Conservation (phyloP, 2,797 vertebrate species). For the Lagocephalus sceleratus region DNA sequence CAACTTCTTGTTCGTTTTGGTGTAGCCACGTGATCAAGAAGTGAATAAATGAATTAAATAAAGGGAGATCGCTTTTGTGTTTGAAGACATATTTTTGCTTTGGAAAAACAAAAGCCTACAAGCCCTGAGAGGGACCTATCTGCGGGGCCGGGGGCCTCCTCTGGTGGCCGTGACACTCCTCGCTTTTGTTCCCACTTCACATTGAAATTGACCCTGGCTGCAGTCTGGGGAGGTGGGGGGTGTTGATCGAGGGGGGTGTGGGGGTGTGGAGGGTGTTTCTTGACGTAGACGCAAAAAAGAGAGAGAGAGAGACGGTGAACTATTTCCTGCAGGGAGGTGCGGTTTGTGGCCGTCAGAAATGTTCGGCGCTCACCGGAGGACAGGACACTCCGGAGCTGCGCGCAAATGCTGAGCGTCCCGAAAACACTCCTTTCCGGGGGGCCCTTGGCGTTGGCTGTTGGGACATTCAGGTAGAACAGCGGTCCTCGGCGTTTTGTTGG, state of each 20-base stretch:
- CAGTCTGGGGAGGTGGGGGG: conserved; percentile 26
- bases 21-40: too few relatives aligned
- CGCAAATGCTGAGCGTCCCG: conserved; percentile 52
- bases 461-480: conserved; percentile 44
- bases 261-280: conserved; percentile 68
- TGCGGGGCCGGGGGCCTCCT: conserved; percentile 2
- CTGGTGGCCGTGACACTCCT: conserved; percentile 59
- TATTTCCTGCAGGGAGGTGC: conserved; percentile 87
- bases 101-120: not conserved
- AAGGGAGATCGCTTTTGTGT: not conserved
- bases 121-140: conserved; percentile 10
- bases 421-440: not conserved
- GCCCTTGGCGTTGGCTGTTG: conserved; percentile 1
- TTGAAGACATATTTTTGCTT: not conserved
- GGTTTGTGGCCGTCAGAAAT: conserved; percentile 55
- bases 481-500: too few relatives aligned
- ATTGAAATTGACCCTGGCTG: conserved; percentile 88
- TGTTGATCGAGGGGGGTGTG: conserved; percentile 57
- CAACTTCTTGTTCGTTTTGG: too few relatives aligned
- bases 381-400: conserved; percentile 16
- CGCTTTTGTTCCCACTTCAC: conserved; percentile 85
- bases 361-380: conserved; percentile 25
- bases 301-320: conserved; percentile 75
- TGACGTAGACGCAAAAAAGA: conserved; percentile 54
- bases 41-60: not conserved